Percentiles rank a stretch among this genome's conserved stretches.
These are phyloP conservation scores for Hydraecia micacea DNA, from an alignment of 2,888 invertebrate genomes.

Conservation along the genomic window DNA sequence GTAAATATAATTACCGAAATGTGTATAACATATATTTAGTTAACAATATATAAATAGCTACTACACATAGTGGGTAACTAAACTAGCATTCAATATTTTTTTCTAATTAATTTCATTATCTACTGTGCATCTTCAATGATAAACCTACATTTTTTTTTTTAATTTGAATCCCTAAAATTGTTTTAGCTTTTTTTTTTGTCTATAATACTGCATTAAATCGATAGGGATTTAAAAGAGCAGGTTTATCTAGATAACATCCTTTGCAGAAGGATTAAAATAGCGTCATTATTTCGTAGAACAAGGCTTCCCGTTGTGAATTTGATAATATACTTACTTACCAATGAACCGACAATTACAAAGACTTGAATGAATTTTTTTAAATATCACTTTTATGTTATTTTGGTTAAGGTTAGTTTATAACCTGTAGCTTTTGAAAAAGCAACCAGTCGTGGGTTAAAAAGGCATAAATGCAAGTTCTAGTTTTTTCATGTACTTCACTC, in stretches of 20 bases:
- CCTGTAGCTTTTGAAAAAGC: background rate
- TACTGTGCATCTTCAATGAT: constrained; percentile 30
- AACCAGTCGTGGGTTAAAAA: background rate
- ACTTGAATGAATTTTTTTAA: background rate
- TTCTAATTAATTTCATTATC: background rate
- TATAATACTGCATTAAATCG: constrained; percentile 22
- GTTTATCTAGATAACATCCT: background rate
- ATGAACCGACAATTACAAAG: background rate
- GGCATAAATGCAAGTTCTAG: background rate
- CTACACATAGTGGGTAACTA: background rate
- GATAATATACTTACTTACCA: background rate
- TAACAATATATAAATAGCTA: background rate
- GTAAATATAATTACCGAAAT: constrained; percentile 10
- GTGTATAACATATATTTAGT: background rate
- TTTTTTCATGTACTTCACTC: no score
- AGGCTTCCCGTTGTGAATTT: background rate
- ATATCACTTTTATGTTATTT: no score
- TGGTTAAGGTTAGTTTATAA: background rate
- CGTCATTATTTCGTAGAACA: no score
- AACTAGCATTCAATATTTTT: background rate
- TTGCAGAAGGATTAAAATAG: background rate
- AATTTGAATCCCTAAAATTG: background rate
- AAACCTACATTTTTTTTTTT: background rate
- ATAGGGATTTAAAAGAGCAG: background rate
- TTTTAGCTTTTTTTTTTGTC: constrained; percentile 40